Evolutionary conservation across 2,888 invertebrate genomes (phyloP).

Genomic region (Aproaerema taeniolella): DNA sequence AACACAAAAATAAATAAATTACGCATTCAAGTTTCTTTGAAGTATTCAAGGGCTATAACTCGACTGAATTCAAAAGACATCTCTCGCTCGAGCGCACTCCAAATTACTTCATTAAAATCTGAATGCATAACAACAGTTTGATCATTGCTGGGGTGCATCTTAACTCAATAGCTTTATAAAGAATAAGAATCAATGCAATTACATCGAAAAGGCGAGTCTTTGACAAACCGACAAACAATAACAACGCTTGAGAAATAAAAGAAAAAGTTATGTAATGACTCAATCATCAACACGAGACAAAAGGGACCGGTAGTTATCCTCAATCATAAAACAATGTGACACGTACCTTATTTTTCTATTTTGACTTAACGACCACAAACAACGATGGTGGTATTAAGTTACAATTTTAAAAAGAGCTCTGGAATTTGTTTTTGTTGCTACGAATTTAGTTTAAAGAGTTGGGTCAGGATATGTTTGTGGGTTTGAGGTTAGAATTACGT

Average conservation of each 20-base stretch:
- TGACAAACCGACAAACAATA: slow-evolving; percentile 18
- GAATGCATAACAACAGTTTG: slow-evolving; percentile 39
- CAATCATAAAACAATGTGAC: slow-evolving; percentile 37
- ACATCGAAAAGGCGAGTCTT: slow-evolving; percentile 12
- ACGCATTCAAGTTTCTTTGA: too few species aligned
- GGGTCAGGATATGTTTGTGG: slow-evolving; percentile 24
- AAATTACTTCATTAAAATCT: slow-evolving; percentile 53
- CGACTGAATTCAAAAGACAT: slow-evolving; percentile 45
- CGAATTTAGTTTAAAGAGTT: not conserved
- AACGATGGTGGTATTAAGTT: slow-evolving; percentile 19
- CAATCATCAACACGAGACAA: slow-evolving; percentile 34
- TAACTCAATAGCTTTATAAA: slow-evolving; percentile 27
- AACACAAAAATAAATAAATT: too few species aligned
- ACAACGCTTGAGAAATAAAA: slow-evolving; percentile 17
- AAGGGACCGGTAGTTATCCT: slow-evolving; percentile 29
- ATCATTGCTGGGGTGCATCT: slow-evolving; percentile 49
- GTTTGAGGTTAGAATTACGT: slow-evolving; percentile 34
- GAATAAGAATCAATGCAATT: slow-evolving; percentile 12
- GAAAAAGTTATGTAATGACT: slow-evolving; percentile 26
- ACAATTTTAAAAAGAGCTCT: slow-evolving; percentile 24
- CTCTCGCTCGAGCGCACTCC: slow-evolving; percentile 38
- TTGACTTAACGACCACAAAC: slow-evolving; percentile 28
- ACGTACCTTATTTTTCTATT: slow-evolving; percentile 33
- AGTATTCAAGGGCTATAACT: slow-evolving; percentile 31
- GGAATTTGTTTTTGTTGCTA: slow-evolving; percentile 14